Evolutionary conservation across 2,888 invertebrate species (phyloP), one percentile per base, ranked within the genome.

Genomic region (Xanthorhoe spadicearia): DNA sequence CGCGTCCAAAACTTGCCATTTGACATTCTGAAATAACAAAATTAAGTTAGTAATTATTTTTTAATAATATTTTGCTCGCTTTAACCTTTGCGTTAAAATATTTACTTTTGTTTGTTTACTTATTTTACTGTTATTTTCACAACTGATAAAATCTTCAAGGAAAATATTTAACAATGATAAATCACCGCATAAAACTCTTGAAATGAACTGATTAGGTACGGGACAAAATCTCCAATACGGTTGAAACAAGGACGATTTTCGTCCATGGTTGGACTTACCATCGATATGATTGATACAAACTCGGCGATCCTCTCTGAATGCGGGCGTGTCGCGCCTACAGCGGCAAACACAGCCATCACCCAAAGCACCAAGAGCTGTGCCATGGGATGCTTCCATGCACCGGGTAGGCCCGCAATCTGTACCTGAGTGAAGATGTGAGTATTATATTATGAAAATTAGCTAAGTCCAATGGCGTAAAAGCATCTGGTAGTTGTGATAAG

Each of bases 261-360:
- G n/a, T n/a, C n/a, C n/a, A n/a, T n/a, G n/a, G n/a, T n/a, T n/a
- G n/a, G 23, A 23, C n/a, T 57, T 86, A 96, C 96, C 96, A 77
- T 95, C 95, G 72, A 97, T 94, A 77, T 96, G 94, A 82, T 95
- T 95, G 73, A 96, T 95, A 82, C 97, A 97, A 69, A 95, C 93
- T 52, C 93, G 90, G 73, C 95, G 93, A 83, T 97, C 97, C 78
- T 97, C 96, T 49, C 96, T 93, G 85, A 96, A 96, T 54, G 95
- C 94, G 0, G 96, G 96, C 2, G 95, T 90, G 60, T 95, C 94
- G 2, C 88, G 85, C 43, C 95, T 94, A 78, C 96, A 97, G 70
- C 95, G 95, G 79, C 96, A 97, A 46, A 94, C 93, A 82, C 96
- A 96, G 13, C 83, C 82, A 43, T 94, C 85, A 6, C 89, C 89